Percentiles rank a stretch among this genome's conserved stretches.
Conservation (phyloP, 92 coral and sea anemone species). For the Phenganax subtilis region DNA sequence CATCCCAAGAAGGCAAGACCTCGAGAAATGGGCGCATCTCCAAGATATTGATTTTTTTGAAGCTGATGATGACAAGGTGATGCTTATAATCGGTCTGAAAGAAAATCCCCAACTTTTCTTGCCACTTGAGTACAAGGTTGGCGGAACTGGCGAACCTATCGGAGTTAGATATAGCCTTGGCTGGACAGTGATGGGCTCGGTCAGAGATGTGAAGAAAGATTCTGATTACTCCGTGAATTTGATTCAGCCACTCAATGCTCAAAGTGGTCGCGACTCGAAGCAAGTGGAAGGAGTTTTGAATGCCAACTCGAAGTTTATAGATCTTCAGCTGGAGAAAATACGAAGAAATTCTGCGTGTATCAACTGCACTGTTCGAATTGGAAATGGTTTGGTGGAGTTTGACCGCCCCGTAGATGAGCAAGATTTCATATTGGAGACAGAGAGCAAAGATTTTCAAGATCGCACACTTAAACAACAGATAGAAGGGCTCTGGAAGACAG, state of each 20-base stretch:
- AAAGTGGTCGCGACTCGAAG: neutral
- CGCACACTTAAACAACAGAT: slow-evolving; percentile 37
- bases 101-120: slow-evolving; percentile 51
- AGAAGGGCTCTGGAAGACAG: slow-evolving; percentile 48
- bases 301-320: neutral
- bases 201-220: slow-evolving; percentile 41
- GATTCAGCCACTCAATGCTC: slow-evolving; percentile 10
- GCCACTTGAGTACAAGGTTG: slow-evolving; percentile 49
- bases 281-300: neutral
- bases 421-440: too few relatives aligned
- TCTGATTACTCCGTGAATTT: slow-evolving; percentile 44
- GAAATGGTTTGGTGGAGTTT: too few relatives aligned
- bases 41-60: slow-evolving; percentile 33
- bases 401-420: too few relatives aligned
- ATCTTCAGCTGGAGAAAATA: neutral
- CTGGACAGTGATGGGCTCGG: slow-evolving; percentile 62
- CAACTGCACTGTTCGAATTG: too few relatives aligned
- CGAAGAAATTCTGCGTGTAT: neutral
- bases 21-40: slow-evolving; percentile 15
- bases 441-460: slow-evolving; percentile 2
- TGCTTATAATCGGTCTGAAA: slow-evolving; percentile 44
- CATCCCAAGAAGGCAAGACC: slow-evolving; percentile 28
- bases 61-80: slow-evolving; percentile 24
- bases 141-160: slow-evolving; percentile 38
- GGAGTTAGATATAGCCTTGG: slow-evolving; percentile 56